Evolutionary conservation across 64 coral and sea anemone genomes (phyloP), one percentile per base, ranked within the genome.

Genomic region (Actinia equina): DNA sequence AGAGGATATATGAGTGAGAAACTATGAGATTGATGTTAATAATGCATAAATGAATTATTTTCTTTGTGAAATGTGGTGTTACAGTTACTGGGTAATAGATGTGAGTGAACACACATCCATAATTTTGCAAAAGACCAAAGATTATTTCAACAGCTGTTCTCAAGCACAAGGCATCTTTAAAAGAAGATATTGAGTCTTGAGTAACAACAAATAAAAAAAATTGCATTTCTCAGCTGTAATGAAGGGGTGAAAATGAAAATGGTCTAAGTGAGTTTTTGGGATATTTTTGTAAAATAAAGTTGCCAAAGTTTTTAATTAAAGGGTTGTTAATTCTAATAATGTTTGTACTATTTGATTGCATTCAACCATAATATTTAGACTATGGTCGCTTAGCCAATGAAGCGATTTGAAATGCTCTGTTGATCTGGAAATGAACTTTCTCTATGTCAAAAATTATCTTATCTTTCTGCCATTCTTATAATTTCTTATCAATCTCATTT

Each of bases 401-500:
- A 30, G 45, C 71, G 12, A 55, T 53, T 37, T 53, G 67, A 23
- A 56, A 60, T 27, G 25, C 18, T 80, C 79, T 27, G 71, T 58
- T 19, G 51, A 37, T 18, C 53, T 43, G 23, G 69, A 44, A 78
- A 12, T n/a, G 59, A 30, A 78, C 52, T 51, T 57, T 54, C 60
- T 87, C 49, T 55, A 45, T 74, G 27, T 52, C 44, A 87, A 59
- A 52, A 45, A 25, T 18, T 59, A 30, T 41, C 53, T 10, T 27
- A 60, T 86, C 84, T 85, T 59, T 59, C 58, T 44, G 16, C 22
- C 6, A n/a, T 65, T 65, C n/a, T 63, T 84, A 43, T 15, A 65
- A 85, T n/a, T 62, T 85, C 9, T 37, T 85, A 22, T 65, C 59
- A 42, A 16, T 42, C 25, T 74, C 25, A 86, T 44, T 15, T 63